phyloP scores from a whole-genome alignment of 2,888 invertebrate genomes.

The Campoplex nolae region DNA sequence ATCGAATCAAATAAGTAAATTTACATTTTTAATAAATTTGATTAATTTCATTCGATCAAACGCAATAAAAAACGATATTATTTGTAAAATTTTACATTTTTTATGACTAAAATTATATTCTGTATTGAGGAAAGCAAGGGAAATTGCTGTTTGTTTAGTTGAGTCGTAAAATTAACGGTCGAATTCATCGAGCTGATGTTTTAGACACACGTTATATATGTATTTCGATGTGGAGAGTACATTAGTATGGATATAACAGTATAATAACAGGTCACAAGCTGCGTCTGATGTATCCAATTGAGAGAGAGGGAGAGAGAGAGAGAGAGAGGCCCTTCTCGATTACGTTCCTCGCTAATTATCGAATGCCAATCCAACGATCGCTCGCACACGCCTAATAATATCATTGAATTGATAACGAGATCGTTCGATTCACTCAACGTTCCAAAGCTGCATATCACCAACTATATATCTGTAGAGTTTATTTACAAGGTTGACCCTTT shows the following conservation, averaged over 20 bases:
- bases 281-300: conserved; percentile 15
- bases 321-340: conserved; percentile 9
- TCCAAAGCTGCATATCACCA: conserved; percentile 10
- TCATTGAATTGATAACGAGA: conserved; percentile 61
- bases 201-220: not conserved
- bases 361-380: conserved; percentile 63
- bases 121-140: not conserved
- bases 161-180: not conserved
- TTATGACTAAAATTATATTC: not conserved
- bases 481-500: not conserved
- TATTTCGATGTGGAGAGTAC: not conserved
- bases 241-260: conserved; percentile 34
- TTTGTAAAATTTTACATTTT: not conserved
- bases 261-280: conserved; percentile 24
- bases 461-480: not conserved
- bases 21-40: no score
- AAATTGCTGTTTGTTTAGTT: not conserved
- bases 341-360: conserved; percentile 58
- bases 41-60: no score
- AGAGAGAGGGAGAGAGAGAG: conserved; percentile 22
- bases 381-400: conserved; percentile 47
- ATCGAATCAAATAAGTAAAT: no score
- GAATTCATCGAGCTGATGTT: not conserved
- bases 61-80: no score
- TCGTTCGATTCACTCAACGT: conserved; percentile 18